Conservation (phyloP, 2,113 vertebrate species). For the Globicephala melas region DNA sequence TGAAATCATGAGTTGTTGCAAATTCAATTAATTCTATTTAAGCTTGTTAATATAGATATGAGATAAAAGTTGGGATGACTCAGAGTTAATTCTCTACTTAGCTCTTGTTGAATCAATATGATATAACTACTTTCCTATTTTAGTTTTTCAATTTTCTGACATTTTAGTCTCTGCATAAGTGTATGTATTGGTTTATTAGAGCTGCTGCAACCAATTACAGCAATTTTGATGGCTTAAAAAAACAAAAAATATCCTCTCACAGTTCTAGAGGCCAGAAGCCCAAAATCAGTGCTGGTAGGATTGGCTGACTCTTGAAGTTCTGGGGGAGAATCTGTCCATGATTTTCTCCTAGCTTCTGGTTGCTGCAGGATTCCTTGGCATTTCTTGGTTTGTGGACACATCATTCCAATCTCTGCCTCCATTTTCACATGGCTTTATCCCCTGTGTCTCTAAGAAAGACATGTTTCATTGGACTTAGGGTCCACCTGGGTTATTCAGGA, state of each 20-base stretch:
- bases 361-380: not conserved
- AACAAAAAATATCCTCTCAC: not conserved
- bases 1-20: not conserved
- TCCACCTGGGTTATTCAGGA: not conserved
- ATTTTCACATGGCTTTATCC: not conserved
- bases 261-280: not conserved
- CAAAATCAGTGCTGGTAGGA: not conserved
- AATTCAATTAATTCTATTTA: conserved; percentile 38
- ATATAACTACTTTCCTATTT: not conserved
- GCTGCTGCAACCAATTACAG: not conserved
- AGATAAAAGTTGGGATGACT: conserved; percentile 11
- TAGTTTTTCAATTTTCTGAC: not conserved
- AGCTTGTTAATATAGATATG: not conserved
- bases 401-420: not conserved
- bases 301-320: not conserved
- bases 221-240: not conserved
- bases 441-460: not conserved
- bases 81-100: not conserved
- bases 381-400: not conserved
- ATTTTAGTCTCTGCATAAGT: not conserved
- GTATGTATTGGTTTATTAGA: not conserved
- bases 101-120: not conserved
- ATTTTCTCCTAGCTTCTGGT: not conserved
- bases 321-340: not conserved
- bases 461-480: not conserved